phyloP scores from a whole-genome alignment of 1,140 invertebrate species.

The Neodiprion fabricii region DNA sequence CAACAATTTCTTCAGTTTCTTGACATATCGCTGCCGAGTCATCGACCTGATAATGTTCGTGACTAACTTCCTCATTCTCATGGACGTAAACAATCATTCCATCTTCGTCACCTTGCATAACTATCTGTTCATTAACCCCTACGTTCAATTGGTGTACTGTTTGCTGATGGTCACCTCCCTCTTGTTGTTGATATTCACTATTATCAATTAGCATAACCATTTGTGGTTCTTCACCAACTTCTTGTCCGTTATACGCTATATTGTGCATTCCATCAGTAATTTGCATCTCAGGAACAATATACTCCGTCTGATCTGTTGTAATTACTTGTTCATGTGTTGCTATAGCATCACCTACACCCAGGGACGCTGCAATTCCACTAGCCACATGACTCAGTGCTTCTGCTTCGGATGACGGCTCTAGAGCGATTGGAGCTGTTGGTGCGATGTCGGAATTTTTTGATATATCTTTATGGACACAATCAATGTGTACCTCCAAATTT shows the following conservation, averaged over 20 bases:
- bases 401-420: conserved; percentile 61
- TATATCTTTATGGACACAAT: conserved; percentile 50
- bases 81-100: conserved; percentile 58
- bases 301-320: conserved; percentile 26
- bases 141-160: conserved; percentile 50
- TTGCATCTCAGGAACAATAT: conserved; percentile 39
- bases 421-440: conserved; percentile 27
- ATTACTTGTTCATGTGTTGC: conserved; percentile 32
- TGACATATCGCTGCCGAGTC: conserved; percentile 37
- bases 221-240: conserved; percentile 42
- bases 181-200: conserved; percentile 40
- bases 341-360: conserved; percentile 65
- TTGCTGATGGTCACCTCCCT: conserved; percentile 29
- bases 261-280: conserved; percentile 36
- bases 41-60: conserved; percentile 42
- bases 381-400: conserved; percentile 65
- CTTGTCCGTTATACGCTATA: conserved; percentile 37
- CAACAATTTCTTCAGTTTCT: conserved; percentile 41
- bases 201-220: conserved; percentile 57
- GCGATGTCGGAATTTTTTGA: not conserved
- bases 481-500: conserved; percentile 50
- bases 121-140: conserved; percentile 44
- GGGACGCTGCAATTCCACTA: conserved; percentile 64
- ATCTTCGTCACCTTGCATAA: conserved; percentile 47
- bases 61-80: conserved; percentile 41